Evolutionary conservation across 2,888 invertebrate genomes (phyloP), one percentile per base, ranked within the genome.

Genomic region (Embidobia sp.): DNA sequence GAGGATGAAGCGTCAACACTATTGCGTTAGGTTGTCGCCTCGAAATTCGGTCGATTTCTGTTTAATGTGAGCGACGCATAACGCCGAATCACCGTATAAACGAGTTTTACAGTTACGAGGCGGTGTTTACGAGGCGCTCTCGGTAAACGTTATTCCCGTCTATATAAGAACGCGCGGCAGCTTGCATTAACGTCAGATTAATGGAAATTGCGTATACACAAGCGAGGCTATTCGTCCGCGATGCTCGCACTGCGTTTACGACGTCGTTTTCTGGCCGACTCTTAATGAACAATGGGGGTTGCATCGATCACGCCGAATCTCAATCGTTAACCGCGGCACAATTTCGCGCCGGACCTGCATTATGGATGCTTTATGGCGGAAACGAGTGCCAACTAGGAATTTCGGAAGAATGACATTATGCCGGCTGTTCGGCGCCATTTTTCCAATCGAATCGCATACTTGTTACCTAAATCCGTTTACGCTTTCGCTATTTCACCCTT

Each of bases 31-130:
- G 63, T 16, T 46, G 26, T 2, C 0, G 19, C 15, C 37, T 42
- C 11, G 19, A 29, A 49, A 49, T 63, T 66, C 44, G 37, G 27
- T 42, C 46, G 51, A 57, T 44, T 44, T 59, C 70, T 67, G 78
- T 80, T 81, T 82, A 82, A 83, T 84, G 80, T 70, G 76, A 75
- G 75, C 69, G 49, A 48, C 49, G 27, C 26, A 74, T n/a, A n/a
- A 59, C 49, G 63, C 46, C 53, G 42, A 73, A 79, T 67, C 78
- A 74, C 74, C 75, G 82, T 82, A 80, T 80, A 82, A 82, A 85
- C 84, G 80, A 84, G 84, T 85, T 86, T 87, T 86, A 87, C 86
- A 85, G 86, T 87, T 87, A 86, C 84, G 85, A 82, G 82, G 80
- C 80, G 78, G 79, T 83, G 84, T 86, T 87, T 85, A 87, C 85